Evolutionary conservation across 2,888 invertebrate genomes (phyloP), one percentile per base, ranked within the genome.

Genomic region (Protodeltote pygarga): DNA sequence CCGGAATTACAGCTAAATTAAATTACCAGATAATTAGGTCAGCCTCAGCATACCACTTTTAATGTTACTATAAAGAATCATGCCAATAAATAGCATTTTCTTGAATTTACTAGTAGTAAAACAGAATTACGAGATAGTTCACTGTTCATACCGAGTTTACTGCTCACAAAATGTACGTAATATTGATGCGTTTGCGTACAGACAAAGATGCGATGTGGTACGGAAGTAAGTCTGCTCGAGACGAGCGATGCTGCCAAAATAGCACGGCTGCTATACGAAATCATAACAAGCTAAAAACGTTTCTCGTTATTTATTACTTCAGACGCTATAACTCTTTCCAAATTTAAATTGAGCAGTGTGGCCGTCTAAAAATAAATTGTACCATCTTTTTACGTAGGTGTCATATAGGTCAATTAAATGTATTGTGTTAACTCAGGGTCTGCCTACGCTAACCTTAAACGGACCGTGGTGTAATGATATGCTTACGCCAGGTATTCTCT

Each of bases 161-260:
- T 32, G 33, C 49, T 25, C 23, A 29, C 19, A 20, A n/a, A n/a
- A n/a, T 41, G 44, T n/a, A 17, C 20, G 47, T 32, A 28, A 37
- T 62, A 40, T 38, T 27, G 27, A 33, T 27, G 23, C 31, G 39
- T 51, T 46, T 15, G 17, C 45, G 35, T 33, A 47, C 33, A 38
- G 35, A 29, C 35, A 10, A 20, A 38, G 41, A 47, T 32, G 28
- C 31, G 37, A 19, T 39, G 28, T 15, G 33, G 25, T 29, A 29
- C 64, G 66, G 70, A 68, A 70, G 65, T 49, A 46, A 39, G 52
- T 32, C 37, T 54, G 39, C 17, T 14, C 54, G 20, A 58, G 58
- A 40, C 49, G 52, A 35, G 28, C 38, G 48, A 29, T 44, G 54
- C 42, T 54, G 66, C 70, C 34, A 53, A 67, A 69, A 69, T 69